Percentiles rank a stretch among this genome's conserved stretches.
Evolutionary conservation across 2,797 vertebrate species (phyloP).

Genomic region (Mus caroli): DNA sequence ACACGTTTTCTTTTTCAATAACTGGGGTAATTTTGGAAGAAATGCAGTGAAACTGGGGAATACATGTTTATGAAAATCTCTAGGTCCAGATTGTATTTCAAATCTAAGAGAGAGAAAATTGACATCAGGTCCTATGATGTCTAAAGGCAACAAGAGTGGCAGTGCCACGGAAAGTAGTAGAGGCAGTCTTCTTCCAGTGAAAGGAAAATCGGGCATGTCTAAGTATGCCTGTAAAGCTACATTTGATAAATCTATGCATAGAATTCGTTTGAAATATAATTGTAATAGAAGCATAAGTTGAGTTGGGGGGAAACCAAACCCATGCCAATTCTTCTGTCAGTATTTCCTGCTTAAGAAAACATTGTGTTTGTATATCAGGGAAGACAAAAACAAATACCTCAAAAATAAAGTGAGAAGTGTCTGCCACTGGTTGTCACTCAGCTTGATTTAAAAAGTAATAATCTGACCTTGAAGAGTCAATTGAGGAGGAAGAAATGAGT

Average conservation of each 20-base stretch:
- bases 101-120: not conserved
- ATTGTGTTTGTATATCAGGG: not conserved
- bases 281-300: not conserved
- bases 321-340: not conserved
- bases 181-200: not conserved
- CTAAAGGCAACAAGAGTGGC: not conserved
- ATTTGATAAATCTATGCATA: not conserved
- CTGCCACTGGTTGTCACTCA: not conserved
- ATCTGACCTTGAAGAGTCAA: not conserved
- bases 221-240: not conserved
- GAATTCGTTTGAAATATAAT: not conserved
- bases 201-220: not conserved
- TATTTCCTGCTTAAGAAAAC: constrained; percentile 20
- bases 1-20: not conserved
- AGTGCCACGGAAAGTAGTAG: not conserved
- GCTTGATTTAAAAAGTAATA: not conserved
- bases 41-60: not conserved
- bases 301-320: not conserved
- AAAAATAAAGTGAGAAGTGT: not conserved
- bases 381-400: not conserved
- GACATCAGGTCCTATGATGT: not conserved
- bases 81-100: not conserved
- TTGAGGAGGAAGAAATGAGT: not conserved
- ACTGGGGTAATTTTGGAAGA: not conserved
- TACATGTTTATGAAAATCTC: not conserved